Base-by-base conservation (phyloP, 2,888 invertebrate genomes). In the Stegana nigrithorax region DNA sequence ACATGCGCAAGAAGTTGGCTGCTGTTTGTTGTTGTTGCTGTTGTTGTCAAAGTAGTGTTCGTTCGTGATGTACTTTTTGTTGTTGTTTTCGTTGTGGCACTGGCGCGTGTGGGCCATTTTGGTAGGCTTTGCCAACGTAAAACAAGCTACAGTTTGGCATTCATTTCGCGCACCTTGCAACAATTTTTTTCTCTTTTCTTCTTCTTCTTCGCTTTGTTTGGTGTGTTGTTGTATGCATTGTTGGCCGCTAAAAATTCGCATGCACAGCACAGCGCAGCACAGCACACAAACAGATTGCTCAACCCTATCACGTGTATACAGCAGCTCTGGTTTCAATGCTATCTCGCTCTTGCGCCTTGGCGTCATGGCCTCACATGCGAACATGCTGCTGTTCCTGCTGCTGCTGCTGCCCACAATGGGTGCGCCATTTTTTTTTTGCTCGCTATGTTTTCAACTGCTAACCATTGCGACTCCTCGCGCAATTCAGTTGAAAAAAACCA, bases 111-210 rank as follows among this genome's bases (percentile, higher is more conserved):
- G 56, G 29, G 45, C 19, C 39, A 21, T 32, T 32, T 47, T 25
- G 42, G 60, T 45, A 14, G 32, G 51, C 12, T 51, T 55, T 29
- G 21, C 23, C 36, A n/a, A n/a, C n/a, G n/a, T n/a, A n/a, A n/a
- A n/a, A n/a, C n/a, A n/a, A n/a, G n/a, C n/a, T n/a, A n/a, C n/a
- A n/a, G 25, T 45, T 45, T 45, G 45, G 45, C 50, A 26, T 50
- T 50, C 50, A 25, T 25, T 50, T 50, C 50, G 50, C 50, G 50
- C 50, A 50, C 50, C 50, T 50, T 50, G 50, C 50, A 50, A 50
- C 50, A 50, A 45, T 23, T 50, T 50, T 50, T 50, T 21, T 50
- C 14, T 50, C n/a, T 50, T 50, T 2, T 50, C 1, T 51, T 51
- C 36, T 36, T 55, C 17, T 25, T 47, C 47, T 8, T 47, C 23